Evolutionary conservation across 2,797 vertebrate genomes (phyloP).

Genomic region (Pyrocephalus nanus): DNA sequence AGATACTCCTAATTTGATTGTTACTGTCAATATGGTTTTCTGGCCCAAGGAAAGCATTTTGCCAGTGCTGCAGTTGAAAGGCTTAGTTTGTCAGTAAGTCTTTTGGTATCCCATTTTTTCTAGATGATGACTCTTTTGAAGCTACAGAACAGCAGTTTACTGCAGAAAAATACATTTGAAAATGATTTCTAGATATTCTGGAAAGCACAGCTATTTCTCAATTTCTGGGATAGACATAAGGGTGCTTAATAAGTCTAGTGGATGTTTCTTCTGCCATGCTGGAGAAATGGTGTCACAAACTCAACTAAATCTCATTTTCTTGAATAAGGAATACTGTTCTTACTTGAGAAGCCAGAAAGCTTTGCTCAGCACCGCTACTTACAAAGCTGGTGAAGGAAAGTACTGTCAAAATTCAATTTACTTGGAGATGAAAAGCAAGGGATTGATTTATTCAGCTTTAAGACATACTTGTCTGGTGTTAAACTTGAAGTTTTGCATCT

Average conservation of each 20-base stretch:
- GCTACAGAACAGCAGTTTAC: background rate
- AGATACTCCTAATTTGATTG: background rate
- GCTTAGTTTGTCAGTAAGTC: background rate
- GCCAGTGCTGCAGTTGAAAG: background rate
- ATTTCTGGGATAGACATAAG: fast-evolving
- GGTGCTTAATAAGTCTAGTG: background rate
- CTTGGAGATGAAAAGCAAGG: background rate
- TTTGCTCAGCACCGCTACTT: background rate
- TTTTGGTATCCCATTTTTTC: background rate
- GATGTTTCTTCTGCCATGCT: background rate
- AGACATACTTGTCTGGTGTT: background rate
- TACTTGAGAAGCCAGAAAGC: background rate
- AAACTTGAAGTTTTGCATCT: background rate
- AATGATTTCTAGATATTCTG: background rate
- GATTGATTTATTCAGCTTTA: background rate
- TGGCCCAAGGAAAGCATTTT: background rate
- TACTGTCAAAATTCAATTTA: background rate
- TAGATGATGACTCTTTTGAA: background rate
- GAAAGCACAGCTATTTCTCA: background rate
- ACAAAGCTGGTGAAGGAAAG: background rate
- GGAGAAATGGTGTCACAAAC: background rate
- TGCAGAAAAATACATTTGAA: background rate
- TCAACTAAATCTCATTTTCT: background rate
- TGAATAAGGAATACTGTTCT: background rate
- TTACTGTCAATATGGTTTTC: background rate